These are phyloP conservation scores for Indri indri DNA, from an alignment of 2,113 vertebrate species.

Conservation along the genomic window DNA sequence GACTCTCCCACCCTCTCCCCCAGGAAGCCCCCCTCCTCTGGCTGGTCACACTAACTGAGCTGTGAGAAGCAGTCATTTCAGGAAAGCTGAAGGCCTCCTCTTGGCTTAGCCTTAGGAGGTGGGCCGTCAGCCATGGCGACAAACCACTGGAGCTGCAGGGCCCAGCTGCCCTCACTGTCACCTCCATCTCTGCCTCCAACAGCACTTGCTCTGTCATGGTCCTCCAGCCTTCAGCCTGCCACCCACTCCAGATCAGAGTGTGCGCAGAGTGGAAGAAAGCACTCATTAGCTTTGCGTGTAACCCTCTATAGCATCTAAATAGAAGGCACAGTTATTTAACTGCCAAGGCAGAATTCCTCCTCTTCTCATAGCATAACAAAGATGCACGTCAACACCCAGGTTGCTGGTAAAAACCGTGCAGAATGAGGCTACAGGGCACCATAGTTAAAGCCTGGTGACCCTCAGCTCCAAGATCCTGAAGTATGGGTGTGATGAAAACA, in stretches of 20 bases:
- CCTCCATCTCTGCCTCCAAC: not conserved
- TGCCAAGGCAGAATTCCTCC: slow-evolving; percentile 51
- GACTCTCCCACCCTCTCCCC: not conserved
- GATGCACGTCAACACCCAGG: not conserved
- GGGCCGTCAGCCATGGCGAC: not conserved
- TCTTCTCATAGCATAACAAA: slow-evolving; percentile 54
- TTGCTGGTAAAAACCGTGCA: not conserved
- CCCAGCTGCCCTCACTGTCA: not conserved
- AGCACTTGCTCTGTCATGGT: not conserved
- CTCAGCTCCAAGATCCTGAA: slow-evolving; percentile 15
- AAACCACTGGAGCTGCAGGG: not conserved
- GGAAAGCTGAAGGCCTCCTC: not conserved
- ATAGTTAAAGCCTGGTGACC: not conserved
- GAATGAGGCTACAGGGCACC: not conserved
- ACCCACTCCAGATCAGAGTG: not conserved
- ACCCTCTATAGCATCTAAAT: slow-evolving; percentile 14
- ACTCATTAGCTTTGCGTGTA: slow-evolving; percentile 26
- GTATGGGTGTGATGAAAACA: slow-evolving; percentile 38
- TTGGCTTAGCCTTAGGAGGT: not conserved
- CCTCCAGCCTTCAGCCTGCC: not conserved
- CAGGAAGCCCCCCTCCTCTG: not conserved
- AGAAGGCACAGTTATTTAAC: slow-evolving; percentile 38
- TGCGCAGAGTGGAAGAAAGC: not conserved
- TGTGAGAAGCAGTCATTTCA: slow-evolving; percentile 17
- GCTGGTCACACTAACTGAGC: not conserved